Evolutionary conservation across 1,140 invertebrate species (phyloP).

Genomic region (Bombyx mori): ASM3026992v2 NC_085126.1:8065001-8065500

Average conservation of each 20-base stretch:
- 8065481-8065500: background rate
- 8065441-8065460: background rate
- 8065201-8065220: conserved; percentile 2
- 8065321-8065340: background rate
- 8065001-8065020: no score
- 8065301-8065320: background rate
- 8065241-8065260: background rate
- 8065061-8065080: no score
- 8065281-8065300: background rate
- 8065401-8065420: no score
- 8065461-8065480: background rate
- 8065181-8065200: background rate
- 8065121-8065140: background rate
- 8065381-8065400: no score
- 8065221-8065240: background rate
- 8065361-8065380: no score
- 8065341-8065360: background rate
- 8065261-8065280: background rate
- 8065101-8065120: no score
- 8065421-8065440: background rate
- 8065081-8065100: no score
- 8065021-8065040: no score
- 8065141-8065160: background rate
- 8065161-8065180: background rate
- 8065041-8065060: no score